Base-by-base conservation (phyloP, 2,113 vertebrate genomes). In the Labeo rohita region DNA sequence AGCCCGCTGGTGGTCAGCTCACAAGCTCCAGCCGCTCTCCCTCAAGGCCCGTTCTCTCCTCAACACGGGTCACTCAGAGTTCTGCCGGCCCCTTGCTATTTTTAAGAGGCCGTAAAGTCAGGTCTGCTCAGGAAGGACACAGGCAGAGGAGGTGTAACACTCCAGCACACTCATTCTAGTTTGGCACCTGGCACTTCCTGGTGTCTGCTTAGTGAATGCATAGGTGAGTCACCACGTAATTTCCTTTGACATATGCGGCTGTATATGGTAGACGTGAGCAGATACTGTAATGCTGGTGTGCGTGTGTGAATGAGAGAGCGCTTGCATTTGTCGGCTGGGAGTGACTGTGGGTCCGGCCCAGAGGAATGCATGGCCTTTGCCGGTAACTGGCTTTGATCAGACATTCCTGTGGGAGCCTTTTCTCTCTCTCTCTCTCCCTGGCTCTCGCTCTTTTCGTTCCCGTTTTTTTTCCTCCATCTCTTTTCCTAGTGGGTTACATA, bases 321-420 rank as follows among this genome's bases (percentile, higher is more conserved):
- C 1, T 49, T 75, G 72, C 88, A 91, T 88, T 89, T 87, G 90
- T 91, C 90, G 80, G 91, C 63, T 39, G 92, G 92, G 95, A 95
- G 94, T 94, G 93, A 95, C 93, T 93, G 92, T 93, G 93, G 95
- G 90, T 90, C n/a, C 93, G 92, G 93, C 91, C 86, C 89, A 91
- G 86, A 92, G 95, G 95, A 95, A 94, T 96, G 96, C 91, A 86
- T 92, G 92, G 93, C 95, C 95, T 95, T 93, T 94, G 96, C 94
- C 92, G 93, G 95, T 93, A 90, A 90, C 94, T 96, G 95, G 95
- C 96, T 94, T 94, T 97, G 96, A 96, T 96, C 92, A 92, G 88
- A 92, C 96, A 96, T 97, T 97, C 96, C 96, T 95, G 78, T 91
- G 93, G 93, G 95, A 95, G 95, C 94, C 94, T 96, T 94, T 90